These are phyloP conservation scores for Papilio aristodemus DNA, from an alignment of 1,140 invertebrate genomes.

Conservation along the genomic window DNA sequence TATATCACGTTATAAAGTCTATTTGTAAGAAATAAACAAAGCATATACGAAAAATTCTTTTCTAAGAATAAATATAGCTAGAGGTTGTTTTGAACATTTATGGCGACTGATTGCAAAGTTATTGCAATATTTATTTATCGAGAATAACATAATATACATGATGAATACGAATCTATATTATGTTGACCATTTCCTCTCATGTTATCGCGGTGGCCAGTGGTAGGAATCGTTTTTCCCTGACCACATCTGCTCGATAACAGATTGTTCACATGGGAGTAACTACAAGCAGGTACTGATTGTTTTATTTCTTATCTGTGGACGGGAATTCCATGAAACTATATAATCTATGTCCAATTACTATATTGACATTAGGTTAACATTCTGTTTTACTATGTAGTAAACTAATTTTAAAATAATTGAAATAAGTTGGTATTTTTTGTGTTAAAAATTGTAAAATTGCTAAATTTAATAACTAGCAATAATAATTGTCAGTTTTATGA, in stretches of 20 bases:
- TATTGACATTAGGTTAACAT: too few relatives aligned
- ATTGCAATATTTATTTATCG: neutral
- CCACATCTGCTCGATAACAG: slow-evolving; percentile 32
- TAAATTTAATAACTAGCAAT: too few relatives aligned
- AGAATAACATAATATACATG: neutral
- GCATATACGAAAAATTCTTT: too few relatives aligned
- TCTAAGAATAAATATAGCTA: too few relatives aligned
- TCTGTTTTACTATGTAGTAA: too few relatives aligned
- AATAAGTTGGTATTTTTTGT: too few relatives aligned
- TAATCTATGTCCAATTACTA: neutral
- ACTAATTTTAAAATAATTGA: too few relatives aligned
- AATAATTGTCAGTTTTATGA: neutral
- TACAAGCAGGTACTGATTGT: neutral
- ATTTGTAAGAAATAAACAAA: too few relatives aligned
- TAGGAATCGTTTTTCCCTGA: slow-evolving; percentile 32
- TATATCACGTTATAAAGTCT: too few relatives aligned
- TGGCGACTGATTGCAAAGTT: neutral
- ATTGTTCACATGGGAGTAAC: slow-evolving; percentile 32
- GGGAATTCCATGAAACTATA: neutral
- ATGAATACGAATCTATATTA: neutral
- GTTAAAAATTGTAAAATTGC: too few relatives aligned
- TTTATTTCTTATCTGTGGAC: neutral
- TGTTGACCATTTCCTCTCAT: slow-evolving; percentile 7
- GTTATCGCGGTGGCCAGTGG: slow-evolving; percentile 14
- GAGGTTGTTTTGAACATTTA: too few relatives aligned